Evolutionary conservation across 2,888 invertebrate genomes (phyloP).

Genomic region (Aelia acuminata): DNA sequence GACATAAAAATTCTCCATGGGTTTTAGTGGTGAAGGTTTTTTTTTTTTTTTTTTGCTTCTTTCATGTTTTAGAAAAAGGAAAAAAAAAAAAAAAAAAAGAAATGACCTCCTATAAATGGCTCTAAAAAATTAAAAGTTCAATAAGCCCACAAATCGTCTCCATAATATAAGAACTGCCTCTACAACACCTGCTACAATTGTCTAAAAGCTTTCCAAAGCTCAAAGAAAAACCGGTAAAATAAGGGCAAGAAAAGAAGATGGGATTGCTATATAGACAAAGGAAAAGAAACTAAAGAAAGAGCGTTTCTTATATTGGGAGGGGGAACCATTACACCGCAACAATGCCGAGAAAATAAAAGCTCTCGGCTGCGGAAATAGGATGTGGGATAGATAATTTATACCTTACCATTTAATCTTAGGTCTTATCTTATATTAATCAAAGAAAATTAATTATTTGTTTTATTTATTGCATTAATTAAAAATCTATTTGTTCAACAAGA

Average conservation of each 20-base stretch:
- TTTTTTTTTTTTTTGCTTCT: no score
- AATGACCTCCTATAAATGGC: not conserved
- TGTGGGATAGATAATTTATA: not conserved
- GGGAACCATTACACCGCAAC: constrained; percentile 5
- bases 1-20: no score
- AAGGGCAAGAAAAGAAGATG: constrained; percentile 28
- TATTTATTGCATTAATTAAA: not conserved
- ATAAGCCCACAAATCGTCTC: not conserved
- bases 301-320: not conserved
- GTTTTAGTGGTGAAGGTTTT: no score
- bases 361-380: not conserved
- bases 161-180: not conserved
- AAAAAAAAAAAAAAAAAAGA: no score
- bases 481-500: not conserved
- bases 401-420: not conserved
- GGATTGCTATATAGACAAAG: constrained; percentile 23
- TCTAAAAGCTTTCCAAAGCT: not conserved
- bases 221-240: not conserved
- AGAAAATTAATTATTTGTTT: not conserved
- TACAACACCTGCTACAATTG: not conserved
- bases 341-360: constrained; percentile 12
- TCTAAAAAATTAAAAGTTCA: not conserved
- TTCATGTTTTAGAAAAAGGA: not conserved
- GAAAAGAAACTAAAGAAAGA: constrained; percentile 17
- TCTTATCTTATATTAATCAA: not conserved